A percentile compares a stretch with the other conserved stretches of the same genome.
These are phyloP conservation scores for Orchestia grillus DNA, from an alignment of 1,140 invertebrate genomes.

Conservation along the genomic window DNA sequence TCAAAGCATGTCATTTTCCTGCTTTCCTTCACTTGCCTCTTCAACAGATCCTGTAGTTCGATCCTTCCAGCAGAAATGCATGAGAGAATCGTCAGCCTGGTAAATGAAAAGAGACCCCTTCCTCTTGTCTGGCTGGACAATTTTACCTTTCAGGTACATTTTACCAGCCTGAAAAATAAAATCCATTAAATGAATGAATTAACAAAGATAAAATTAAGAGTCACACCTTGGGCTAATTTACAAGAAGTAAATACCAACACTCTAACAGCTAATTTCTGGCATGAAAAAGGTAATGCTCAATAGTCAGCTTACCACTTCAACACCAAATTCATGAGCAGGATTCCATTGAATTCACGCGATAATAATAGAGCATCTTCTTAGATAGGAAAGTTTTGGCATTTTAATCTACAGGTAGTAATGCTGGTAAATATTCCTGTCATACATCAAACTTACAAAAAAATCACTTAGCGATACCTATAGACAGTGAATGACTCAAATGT, in stretches of 20 bases:
- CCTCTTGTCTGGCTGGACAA: constrained; percentile 94
- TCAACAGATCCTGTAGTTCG: constrained; percentile 82
- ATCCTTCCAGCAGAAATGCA: constrained; percentile 99
- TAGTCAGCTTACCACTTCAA: neutral
- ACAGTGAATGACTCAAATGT: too few relatives aligned
- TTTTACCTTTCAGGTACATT: constrained; percentile 94
- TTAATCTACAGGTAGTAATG: too few relatives aligned
- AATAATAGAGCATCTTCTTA: too few relatives aligned
- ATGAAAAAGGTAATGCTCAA: neutral
- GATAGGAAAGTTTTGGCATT: too few relatives aligned
- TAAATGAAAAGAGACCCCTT: constrained; percentile 96
- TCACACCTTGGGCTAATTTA: neutral
- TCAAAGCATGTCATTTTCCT: too few relatives aligned
- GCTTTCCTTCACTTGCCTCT: constrained; percentile 76
- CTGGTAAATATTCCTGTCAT: too few relatives aligned
- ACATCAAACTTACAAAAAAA: neutral
- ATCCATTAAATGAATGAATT: neutral
- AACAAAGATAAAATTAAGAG: neutral
- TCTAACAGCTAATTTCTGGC: neutral
- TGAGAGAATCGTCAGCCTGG: constrained; percentile 94
- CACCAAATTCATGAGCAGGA: too few relatives aligned
- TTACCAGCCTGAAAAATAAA: constrained; percentile 90
- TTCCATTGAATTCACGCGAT: too few relatives aligned
- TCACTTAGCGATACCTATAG: too few relatives aligned
- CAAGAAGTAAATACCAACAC: neutral